Conservation (phyloP, 1,140 invertebrate genomes). For the Armadillidium nasatum region DNA sequence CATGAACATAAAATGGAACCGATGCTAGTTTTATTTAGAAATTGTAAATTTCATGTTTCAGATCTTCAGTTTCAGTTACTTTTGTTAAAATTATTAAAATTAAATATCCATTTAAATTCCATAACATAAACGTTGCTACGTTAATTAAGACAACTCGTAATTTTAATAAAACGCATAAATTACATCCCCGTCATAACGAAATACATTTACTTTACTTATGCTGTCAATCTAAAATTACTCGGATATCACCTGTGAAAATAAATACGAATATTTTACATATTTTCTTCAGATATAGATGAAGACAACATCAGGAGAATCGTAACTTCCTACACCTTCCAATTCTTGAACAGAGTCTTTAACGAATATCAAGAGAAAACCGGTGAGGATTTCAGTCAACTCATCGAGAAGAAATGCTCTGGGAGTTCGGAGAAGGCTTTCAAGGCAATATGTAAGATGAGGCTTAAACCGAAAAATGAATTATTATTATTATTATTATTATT, state of each 20-base stretch:
- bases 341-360: conserved; percentile 69
- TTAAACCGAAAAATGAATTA: too few relatives aligned
- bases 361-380: conserved; percentile 58
- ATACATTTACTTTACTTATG: too few relatives aligned
- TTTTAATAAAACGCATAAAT: too few relatives aligned
- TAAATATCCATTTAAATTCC: too few relatives aligned
- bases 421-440: conserved; percentile 75
- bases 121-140: too few relatives aligned
- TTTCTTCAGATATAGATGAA: neutral
- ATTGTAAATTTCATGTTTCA: too few relatives aligned
- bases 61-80: too few relatives aligned
- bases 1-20: neutral
- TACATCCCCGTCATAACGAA: too few relatives aligned
- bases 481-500: too few relatives aligned
- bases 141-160: too few relatives aligned
- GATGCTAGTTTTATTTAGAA: neutral
- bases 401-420: conserved; percentile 82
- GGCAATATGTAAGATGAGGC: conserved; percentile 58
- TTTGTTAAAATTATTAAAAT: too few relatives aligned
- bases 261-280: neutral
- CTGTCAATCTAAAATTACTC: too few relatives aligned
- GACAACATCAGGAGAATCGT: conserved; percentile 12
- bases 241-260: neutral
- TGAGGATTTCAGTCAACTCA: conserved; percentile 75
- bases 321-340: conserved; percentile 37